Base-by-base conservation (phyloP, 1,140 invertebrate species). In the Cepaea nemoralis region DNA sequence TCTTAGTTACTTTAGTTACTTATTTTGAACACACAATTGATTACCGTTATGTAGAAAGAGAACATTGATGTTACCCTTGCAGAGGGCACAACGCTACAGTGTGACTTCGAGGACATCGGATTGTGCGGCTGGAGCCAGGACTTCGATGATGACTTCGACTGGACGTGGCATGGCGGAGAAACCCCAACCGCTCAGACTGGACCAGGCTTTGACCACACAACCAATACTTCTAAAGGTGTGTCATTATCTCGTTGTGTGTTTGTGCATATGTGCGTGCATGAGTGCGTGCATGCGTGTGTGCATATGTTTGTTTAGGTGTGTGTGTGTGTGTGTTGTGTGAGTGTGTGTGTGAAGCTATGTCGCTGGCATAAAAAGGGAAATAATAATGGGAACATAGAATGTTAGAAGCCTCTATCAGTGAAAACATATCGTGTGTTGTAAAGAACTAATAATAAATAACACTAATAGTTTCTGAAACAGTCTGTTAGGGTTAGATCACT, bases 171-270 rank as follows among this genome's bases (percentile, higher is more conserved):
- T 50, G 80, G 50, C 5, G 85, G 86, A 12, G 35, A 77, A 66
- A 88, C 89, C 10, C 82, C 83, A 12, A 87, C 87, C 19, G 79
- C 63, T n/a, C 81, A 83, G 22, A 90, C 88, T 31, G 88, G 88
- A 22, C 88, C 89, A 0, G 93, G 93, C 0, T 93, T 91, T 84
- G 95, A 89, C 77, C 87, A 89, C 70, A 88, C 88, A 1, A 82
- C 74, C 1, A 70, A 80, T 3, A 33, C 27, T n/a, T 45, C 45
- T 31, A n/a, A 48, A 6, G 66, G 63, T 70, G 33, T 16, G 19
- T 50, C 2, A 35, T 19, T 24, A 24, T 40, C 35, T 40, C 0
- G 0, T 31, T 45, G 39, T 75, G 19, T 45, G 39, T 42, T 19
- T 45, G 27, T 3, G 39, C 31, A 24, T 45, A n/a, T 69, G 35